A percentile compares a stretch with the other conserved stretches of the same genome.
Conservation (phyloP, 2,888 invertebrate genomes). For the Eremobia ochroleuca region DNA sequence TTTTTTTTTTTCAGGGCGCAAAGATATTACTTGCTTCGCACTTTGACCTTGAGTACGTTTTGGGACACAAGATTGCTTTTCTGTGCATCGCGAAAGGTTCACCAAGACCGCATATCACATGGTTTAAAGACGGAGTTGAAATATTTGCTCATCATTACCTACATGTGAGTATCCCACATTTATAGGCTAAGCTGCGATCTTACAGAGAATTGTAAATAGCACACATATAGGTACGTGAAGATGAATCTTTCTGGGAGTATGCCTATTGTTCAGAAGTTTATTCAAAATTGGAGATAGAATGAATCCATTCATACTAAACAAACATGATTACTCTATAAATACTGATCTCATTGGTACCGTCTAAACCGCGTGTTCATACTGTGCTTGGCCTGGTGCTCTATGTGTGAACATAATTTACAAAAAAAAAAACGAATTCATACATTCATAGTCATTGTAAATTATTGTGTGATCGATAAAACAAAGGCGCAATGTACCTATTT, state of each 20-base stretch:
- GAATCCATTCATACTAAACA: not conserved
- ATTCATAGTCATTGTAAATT: slow-evolving; percentile 6
- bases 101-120: slow-evolving; percentile 97
- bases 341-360: not conserved
- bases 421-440: too few species aligned
- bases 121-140: slow-evolving; percentile 98
- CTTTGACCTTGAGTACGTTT: slow-evolving; percentile 97
- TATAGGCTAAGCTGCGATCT: slow-evolving; percentile 8
- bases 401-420: not conserved
- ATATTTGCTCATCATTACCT: slow-evolving; percentile 97
- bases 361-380: not conserved
- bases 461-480: slow-evolving; percentile 16
- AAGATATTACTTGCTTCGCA: slow-evolving; percentile 97
- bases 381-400: not conserved
- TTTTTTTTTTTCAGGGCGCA: slow-evolving; percentile 93
- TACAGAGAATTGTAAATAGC: not conserved
- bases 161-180: slow-evolving; percentile 92
- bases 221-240: not conserved
- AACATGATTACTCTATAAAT: not conserved
- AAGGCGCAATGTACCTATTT: slow-evolving; percentile 40
- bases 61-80: slow-evolving; percentile 98
- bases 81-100: slow-evolving; percentile 97
- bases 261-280: not conserved
- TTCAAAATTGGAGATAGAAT: not conserved
- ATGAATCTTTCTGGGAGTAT: not conserved